These are phyloP conservation scores for Heliopora coerulea DNA, from an alignment of 92 coral and sea anemone genomes.

Conservation along the genomic window DNA sequence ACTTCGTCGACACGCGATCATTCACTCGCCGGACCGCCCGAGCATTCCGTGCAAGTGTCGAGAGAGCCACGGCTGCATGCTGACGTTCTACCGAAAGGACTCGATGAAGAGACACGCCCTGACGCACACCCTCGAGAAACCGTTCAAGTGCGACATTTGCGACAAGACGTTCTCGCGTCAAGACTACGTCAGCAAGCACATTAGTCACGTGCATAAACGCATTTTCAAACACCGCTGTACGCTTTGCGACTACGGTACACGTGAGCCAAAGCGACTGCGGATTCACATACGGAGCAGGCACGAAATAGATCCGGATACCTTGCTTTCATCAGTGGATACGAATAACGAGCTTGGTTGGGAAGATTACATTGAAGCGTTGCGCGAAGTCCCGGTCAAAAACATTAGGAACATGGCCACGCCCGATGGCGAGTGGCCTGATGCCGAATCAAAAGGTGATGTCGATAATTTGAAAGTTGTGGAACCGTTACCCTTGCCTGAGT, in stretches of 20 bases:
- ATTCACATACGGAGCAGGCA: slow-evolving; percentile 24
- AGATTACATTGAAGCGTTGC: not conserved
- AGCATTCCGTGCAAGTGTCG: slow-evolving; percentile 32
- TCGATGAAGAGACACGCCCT: slow-evolving; percentile 40
- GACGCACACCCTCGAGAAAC: slow-evolving; percentile 25
- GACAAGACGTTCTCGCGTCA: slow-evolving; percentile 35
- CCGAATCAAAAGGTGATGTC: too few species aligned
- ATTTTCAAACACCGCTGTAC: slow-evolving; percentile 31
- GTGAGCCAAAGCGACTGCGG: slow-evolving; percentile 24
- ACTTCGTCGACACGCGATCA: slow-evolving; percentile 27
- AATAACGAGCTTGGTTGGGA: not conserved
- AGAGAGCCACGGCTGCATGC: slow-evolving; percentile 34
- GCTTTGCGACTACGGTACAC: slow-evolving; percentile 37
- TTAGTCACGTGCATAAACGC: slow-evolving; percentile 33
- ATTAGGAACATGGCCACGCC: too few species aligned
- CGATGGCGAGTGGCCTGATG: too few species aligned
- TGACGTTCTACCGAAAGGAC: slow-evolving; percentile 30
- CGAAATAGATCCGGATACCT: slow-evolving; percentile 25
- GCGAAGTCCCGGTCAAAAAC: not conserved
- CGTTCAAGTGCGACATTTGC: slow-evolving; percentile 24
- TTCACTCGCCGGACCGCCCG: slow-evolving; percentile 38
- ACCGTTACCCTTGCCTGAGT: too few species aligned
- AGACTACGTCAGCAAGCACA: slow-evolving; percentile 30
- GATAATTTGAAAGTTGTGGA: too few species aligned
- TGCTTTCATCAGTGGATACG: not conserved